A percentile compares a stretch with the other conserved stretches of the same genome.
Conservation (phyloP, 2,797 vertebrate species). For the Dermochelys coriacea region DNA sequence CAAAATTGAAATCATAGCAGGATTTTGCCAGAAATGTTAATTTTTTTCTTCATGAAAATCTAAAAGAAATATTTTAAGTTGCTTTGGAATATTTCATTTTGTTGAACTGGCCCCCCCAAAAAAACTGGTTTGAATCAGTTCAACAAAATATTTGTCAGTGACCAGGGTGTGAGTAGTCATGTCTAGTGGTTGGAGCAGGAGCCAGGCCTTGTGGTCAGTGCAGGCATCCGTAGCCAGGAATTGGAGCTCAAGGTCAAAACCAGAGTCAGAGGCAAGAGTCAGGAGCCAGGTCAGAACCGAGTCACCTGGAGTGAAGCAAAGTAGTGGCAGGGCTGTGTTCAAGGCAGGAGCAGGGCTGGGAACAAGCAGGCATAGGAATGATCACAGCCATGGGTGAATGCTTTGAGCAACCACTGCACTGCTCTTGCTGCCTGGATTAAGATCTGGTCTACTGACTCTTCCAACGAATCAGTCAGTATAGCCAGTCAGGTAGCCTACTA, state of each 20-base stretch:
- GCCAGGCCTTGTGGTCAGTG: no score
- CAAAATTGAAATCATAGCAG: not conserved
- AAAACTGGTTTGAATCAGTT: not conserved
- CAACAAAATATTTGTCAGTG: slow-evolving; percentile 25
- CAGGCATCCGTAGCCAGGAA: no score
- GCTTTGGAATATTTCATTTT: not conserved
- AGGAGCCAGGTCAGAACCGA: not conserved
- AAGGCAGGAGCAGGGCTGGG: not conserved
- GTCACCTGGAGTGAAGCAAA: not conserved
- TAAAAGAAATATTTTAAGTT: slow-evolving; percentile 8
- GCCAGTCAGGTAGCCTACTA: not conserved
- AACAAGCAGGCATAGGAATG: not conserved
- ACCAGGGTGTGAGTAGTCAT: not conserved
- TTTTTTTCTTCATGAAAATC: slow-evolving; percentile 53
- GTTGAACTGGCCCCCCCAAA: not conserved
- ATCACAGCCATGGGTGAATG: no score
- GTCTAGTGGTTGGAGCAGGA: not conserved
- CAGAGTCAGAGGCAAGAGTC: not conserved
- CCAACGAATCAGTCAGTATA: not conserved
- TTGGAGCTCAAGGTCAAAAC: no score
- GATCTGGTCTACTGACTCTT: no score
- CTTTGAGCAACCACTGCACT: no score
- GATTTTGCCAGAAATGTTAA: slow-evolving; percentile 32
- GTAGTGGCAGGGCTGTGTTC: not conserved
- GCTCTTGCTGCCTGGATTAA: no score